Percentiles rank a stretch among this genome's conserved stretches.
These are phyloP conservation scores for Heteractis magnifica DNA, from an alignment of 92 coral and sea anemone genomes.

Conservation along the genomic window DNA sequence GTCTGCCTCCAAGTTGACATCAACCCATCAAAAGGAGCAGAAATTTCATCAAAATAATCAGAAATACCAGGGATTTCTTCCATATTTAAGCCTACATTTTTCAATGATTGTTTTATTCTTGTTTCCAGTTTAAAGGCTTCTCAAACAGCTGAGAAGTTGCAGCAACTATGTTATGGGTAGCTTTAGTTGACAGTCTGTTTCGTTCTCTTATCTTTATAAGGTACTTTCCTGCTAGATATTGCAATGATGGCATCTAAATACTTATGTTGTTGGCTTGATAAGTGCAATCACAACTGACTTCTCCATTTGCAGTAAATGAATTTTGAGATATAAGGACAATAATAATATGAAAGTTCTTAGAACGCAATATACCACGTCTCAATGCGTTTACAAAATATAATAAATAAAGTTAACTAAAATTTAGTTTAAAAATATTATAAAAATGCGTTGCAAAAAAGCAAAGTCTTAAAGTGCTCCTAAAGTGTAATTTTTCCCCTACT, in stretches of 20 bases:
- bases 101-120: constrained; percentile 4
- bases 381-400: too few species aligned
- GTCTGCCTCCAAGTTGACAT: neutral
- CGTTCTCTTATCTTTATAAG: neutral
- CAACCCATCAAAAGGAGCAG: constrained; percentile 3
- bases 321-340: neutral
- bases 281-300: neutral
- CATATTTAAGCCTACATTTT: neutral
- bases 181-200: neutral
- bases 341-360: too few species aligned
- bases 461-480: too few species aligned
- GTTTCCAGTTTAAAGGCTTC: neutral
- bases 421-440: too few species aligned
- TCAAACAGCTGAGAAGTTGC: constrained; percentile 1
- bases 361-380: too few species aligned
- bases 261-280: neutral
- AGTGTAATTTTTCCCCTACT: too few species aligned
- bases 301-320: neutral
- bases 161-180: neutral
- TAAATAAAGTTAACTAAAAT: too few species aligned
- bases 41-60: neutral
- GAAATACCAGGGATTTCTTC: constrained; percentile 9
- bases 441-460: too few species aligned
- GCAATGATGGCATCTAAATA: neutral
- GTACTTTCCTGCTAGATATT: neutral